Evolutionary conservation across 64 coral and sea anemone genomes (phyloP), one percentile per base, ranked within the genome.

Genomic region (Platygyra sinensis): DNA sequence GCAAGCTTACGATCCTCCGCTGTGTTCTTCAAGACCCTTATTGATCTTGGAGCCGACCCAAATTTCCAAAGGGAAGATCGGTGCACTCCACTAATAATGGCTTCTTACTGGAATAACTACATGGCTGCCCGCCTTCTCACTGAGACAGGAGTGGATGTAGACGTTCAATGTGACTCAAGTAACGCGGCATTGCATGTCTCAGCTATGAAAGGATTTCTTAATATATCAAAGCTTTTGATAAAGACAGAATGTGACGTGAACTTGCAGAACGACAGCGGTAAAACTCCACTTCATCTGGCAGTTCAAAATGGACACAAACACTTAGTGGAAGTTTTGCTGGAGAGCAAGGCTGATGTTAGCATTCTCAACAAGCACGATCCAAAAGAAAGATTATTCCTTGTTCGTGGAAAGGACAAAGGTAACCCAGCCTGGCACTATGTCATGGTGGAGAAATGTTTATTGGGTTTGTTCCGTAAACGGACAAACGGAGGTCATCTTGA

Each of bases 271-370:
- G 29, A 25, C 46, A 79, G 49, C n/a, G 76, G 76, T 46, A 79
- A 55, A 38, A 79, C 76, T 15, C 51, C 76, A 79, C 76, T 79
- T 54, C 76, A 55, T 55, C 51, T 79, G 50, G 76, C 76, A 52
- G 76, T 79, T 79, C 46, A 79, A 57, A 52, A 79, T 50, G 50
- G 50, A 79, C 76, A 79, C 24, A 79, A 27, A 59, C 76, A 79
- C 49, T 1, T 79, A 24, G 76, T 79, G 19, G 13, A 55, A 27
- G 24, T 79, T 24, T 79, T 79, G 51, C 46, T 79, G 14, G 76
- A 79, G 11, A 79, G 55, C 76, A 28, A 57, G 50, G 74, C 74
- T 49, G 74, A 76, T 49, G 74, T 46, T 36, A 49, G 19, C 4
- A 76, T 49, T 6, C 76, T 50, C 20, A 38, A 79, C 24, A 55